Evolutionary conservation across 2,888 invertebrate species (phyloP).

Genomic region (Euplagia quadripunctaria): DNA sequence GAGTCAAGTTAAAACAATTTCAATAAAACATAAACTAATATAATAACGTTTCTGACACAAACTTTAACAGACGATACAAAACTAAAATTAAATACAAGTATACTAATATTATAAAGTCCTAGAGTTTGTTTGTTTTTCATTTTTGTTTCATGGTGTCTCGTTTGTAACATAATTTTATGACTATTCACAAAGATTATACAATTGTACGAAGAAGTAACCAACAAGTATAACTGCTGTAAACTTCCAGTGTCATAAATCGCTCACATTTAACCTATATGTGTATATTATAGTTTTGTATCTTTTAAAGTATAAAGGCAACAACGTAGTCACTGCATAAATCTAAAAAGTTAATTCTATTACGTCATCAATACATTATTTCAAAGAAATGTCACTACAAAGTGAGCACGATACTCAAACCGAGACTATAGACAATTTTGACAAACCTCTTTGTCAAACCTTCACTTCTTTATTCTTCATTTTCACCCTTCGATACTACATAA

Average conservation of each 20-base stretch:
- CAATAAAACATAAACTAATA: background rate
- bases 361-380: background rate
- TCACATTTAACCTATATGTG: too few species aligned
- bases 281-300: too few species aligned
- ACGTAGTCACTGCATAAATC: too few species aligned
- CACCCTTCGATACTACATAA: slow-evolving; percentile 46
- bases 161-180: background rate
- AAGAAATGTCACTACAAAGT: background rate
- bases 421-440: slow-evolving; percentile 14
- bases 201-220: background rate
- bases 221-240: too few species aligned
- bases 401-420: background rate
- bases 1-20: background rate
- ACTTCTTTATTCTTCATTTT: slow-evolving; percentile 10
- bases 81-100: background rate
- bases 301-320: too few species aligned
- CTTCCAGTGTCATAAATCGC: too few species aligned
- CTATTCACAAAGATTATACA: background rate
- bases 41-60: background rate
- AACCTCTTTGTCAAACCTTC: slow-evolving; percentile 35
- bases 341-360: background rate
- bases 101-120: background rate
- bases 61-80: background rate
- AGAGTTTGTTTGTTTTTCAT: background rate
- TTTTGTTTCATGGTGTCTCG: background rate